Conservation (phyloP, 2,113 vertebrate genomes). For the Silurus glanis region DNA sequence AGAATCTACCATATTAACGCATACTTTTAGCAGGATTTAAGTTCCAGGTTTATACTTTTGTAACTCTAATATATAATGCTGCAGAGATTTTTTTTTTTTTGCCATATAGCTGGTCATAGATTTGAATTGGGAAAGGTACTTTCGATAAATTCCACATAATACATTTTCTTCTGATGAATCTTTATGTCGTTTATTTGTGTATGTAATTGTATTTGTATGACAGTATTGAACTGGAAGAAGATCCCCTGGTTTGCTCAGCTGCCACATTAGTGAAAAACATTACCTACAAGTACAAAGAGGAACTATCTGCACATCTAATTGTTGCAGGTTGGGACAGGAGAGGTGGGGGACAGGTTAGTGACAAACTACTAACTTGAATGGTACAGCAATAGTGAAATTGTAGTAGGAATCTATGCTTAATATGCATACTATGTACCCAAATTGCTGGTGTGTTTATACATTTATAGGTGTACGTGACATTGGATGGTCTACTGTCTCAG, state of each 20-base stretch:
- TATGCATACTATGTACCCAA: neutral
- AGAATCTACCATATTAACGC: neutral
- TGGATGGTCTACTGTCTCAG: slow-evolving; percentile 76
- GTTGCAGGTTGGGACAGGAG: slow-evolving; percentile 84
- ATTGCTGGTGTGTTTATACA: neutral
- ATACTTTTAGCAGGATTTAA: neutral
- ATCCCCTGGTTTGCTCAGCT: slow-evolving; percentile 78
- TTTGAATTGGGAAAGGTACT: neutral
- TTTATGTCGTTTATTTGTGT: neutral
- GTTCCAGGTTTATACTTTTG: neutral
- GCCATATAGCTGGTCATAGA: neutral
- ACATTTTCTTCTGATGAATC: neutral
- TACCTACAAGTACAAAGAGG: slow-evolving; percentile 85
- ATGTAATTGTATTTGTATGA: neutral
- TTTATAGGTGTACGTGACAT: slow-evolving; percentile 79
- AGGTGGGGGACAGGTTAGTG: slow-evolving; percentile 78
- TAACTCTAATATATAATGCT: neutral
- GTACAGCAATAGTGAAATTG: neutral
- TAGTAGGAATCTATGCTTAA: neutral
- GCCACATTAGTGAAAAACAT: slow-evolving; percentile 81
- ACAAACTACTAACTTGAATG: neutral
- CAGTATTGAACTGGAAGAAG: slow-evolving; percentile 77
- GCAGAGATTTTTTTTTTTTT: neutral
- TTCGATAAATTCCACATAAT: neutral
- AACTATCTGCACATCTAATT: slow-evolving; percentile 82